These are phyloP conservation scores for Hecatera dysodea DNA, from an alignment of 2,888 invertebrate genomes.

Conservation along the genomic window DNA sequence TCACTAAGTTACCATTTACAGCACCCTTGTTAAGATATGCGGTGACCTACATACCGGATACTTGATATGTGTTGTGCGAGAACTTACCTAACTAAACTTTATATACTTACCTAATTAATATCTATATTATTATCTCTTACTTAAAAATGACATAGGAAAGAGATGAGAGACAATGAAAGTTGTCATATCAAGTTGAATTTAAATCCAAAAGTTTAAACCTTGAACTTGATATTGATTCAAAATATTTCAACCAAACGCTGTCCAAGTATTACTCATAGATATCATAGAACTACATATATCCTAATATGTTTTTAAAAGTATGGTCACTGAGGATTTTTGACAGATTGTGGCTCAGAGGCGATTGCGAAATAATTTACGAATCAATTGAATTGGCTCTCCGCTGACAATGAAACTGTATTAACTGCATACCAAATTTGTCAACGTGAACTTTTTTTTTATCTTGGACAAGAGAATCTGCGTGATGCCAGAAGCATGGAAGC, in stretches of 20 bases:
- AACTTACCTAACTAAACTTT: conserved; percentile 8
- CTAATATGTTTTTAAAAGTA: too few relatives aligned
- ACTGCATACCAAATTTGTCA: too few relatives aligned
- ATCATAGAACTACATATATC: too few relatives aligned
- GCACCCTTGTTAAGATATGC: conserved; percentile 50
- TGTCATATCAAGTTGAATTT: not conserved
- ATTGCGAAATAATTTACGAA: too few relatives aligned
- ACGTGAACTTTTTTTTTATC: too few relatives aligned
- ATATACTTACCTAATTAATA: too few relatives aligned
- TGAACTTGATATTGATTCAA: too few relatives aligned
- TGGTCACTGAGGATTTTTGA: too few relatives aligned
- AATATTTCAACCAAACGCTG: not conserved
- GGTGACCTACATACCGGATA: conserved; percentile 44
- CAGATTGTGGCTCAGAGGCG: too few relatives aligned
- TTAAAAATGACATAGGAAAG: not conserved
- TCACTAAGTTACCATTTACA: conserved; percentile 48
- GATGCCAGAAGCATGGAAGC: not conserved
- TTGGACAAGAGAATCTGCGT: too few relatives aligned
- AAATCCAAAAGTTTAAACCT: not conserved
- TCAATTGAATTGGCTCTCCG: too few relatives aligned
- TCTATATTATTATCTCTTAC: not conserved
- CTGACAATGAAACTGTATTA: too few relatives aligned
- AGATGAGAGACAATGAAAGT: not conserved
- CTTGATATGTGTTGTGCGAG: not conserved
- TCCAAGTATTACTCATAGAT: not conserved